Evolutionary conservation across 2,888 invertebrate genomes (phyloP).

Genomic region (Himalopsyche tibetana): DNA sequence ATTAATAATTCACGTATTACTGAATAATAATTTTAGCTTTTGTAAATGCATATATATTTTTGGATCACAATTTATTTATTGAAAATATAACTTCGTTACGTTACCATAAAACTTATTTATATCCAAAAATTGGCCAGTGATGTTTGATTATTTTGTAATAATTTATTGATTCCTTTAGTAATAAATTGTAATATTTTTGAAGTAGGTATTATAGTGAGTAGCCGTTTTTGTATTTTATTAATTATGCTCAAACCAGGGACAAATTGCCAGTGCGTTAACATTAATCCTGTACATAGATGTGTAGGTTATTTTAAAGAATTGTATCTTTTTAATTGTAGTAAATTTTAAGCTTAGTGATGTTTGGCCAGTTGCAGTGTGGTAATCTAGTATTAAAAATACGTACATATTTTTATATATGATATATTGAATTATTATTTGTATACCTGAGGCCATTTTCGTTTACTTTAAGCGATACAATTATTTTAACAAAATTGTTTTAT

Average conservation of each 20-base stretch:
- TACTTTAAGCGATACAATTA: neutral
- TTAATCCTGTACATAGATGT: slow-evolving; percentile 43
- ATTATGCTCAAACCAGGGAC: slow-evolving; percentile 63
- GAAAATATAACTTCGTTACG: slow-evolving; percentile 59
- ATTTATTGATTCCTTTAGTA: slow-evolving; percentile 58
- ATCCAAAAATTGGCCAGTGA: slow-evolving; percentile 61
- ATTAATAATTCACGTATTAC: neutral
- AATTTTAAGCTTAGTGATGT: slow-evolving; percentile 10
- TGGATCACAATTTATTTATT: slow-evolving; percentile 45
- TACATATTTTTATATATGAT: slow-evolving; percentile 15
- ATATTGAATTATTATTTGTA: neutral
- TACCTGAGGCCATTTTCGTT: slow-evolving; percentile 24
- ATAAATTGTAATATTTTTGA: slow-evolving; percentile 42
- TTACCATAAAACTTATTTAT: slow-evolving; percentile 60
- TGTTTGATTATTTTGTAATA: slow-evolving; percentile 51
- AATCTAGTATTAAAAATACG: slow-evolving; percentile 47
- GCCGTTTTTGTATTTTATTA: slow-evolving; percentile 31
- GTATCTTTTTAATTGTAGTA: slow-evolving; percentile 17
- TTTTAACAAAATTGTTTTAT: too few species aligned
- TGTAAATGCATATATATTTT: neutral
- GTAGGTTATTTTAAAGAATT: slow-evolving; percentile 13
- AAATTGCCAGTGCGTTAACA: slow-evolving; percentile 61
- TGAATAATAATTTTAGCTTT: neutral
- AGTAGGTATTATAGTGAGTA: slow-evolving; percentile 44
- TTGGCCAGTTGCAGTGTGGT: slow-evolving; percentile 56